Base-by-base conservation (phyloP, 2,797 vertebrate species). In the Karalla daura region DNA sequence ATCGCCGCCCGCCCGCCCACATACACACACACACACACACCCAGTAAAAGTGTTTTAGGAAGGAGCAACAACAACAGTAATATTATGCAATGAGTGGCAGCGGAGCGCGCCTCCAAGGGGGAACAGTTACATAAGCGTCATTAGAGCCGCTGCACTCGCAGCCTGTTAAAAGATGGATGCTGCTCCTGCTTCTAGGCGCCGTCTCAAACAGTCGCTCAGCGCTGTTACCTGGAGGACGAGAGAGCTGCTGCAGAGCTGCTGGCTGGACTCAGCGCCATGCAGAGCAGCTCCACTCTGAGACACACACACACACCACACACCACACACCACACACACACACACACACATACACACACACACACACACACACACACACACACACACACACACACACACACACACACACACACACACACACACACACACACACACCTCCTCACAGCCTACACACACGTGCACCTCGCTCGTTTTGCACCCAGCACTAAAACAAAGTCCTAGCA, bases 51-150 rank as follows among this genome's bases (percentile, higher is more conserved):
- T 12, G 25, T 53, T 75, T 63, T 41, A 47, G 47, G 65, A 53
- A 41, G 23, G 32, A 82, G 53, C 5, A 78, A 69, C 70, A 70
- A 70, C 56, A 70, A 58, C 59, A 51, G 47, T 74, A 77, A 81
- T 69, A 67, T 90, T 87, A 85, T 78, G 80, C 56, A 89, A 88
- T 28, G 65, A 75, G 18, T 25, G 37, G 73, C 73, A 70, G 74
- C 0, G 32, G n/a, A n/a, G n/a, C 2, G 21, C 69, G 78, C 46
- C 86, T 81, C 46, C 86, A 52, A 70, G 82, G 82, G 79, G 61
- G 81, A 77, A 77, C 74, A 30, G 74, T 91, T 91, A 90, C 50
- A 53, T 88, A 89, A 91, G 17, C 14, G 58, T 84, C 81, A 85
- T 89, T 86, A 89, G 71, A 41, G 69, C 36, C 63, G 65, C 65